These are phyloP conservation scores for Drosophila parthenogenetica DNA, from an alignment of 2,888 invertebrate species.

Conservation along the genomic window DNA sequence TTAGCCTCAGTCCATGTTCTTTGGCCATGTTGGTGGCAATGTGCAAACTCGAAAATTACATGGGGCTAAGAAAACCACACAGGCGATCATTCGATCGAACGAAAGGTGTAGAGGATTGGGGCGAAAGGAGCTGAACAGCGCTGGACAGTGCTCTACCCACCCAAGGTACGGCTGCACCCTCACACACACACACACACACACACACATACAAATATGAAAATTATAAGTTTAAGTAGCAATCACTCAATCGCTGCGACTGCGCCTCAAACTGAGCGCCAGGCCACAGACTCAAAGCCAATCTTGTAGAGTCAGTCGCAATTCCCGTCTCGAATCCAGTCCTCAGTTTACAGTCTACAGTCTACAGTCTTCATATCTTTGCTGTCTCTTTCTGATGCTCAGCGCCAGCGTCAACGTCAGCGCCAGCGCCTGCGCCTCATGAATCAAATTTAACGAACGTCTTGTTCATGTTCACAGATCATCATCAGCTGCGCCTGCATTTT, in stretches of 20 bases:
- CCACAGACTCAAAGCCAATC: slow-evolving; percentile 8
- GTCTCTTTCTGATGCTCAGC: slow-evolving; percentile 6
- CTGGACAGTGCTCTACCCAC: slow-evolving; percentile 42
- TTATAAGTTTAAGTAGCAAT: slow-evolving; percentile 85
- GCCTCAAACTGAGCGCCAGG: slow-evolving; percentile 57
- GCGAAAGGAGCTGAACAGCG: background rate
- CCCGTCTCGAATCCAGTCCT: background rate
- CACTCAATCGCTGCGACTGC: slow-evolving; percentile 83
- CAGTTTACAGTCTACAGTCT: slow-evolving; percentile 2
- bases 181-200: slow-evolving; percentile 36
- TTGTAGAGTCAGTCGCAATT: slow-evolving; percentile 19
- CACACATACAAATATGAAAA: slow-evolving; percentile 83
- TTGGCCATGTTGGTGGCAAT: slow-evolving; percentile 79
- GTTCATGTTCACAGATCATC: slow-evolving; percentile 82
- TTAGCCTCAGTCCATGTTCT: slow-evolving; percentile 68
- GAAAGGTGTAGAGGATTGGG: background rate
- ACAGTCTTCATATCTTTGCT: background rate
- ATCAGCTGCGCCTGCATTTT: slow-evolving; percentile 76
- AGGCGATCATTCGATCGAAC: slow-evolving; percentile 33
- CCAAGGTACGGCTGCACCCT: slow-evolving; percentile 65
- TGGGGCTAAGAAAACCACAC: slow-evolving; percentile 42
- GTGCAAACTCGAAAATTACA: slow-evolving; percentile 83
- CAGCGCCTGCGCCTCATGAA: slow-evolving; percentile 81
- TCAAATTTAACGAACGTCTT: slow-evolving; percentile 85
- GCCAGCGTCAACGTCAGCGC: slow-evolving; percentile 34